Percentiles rank a stretch among this genome's conserved stretches.
Conservation (phyloP, 2,888 invertebrate species). For the Ennomos quercinarius region DNA sequence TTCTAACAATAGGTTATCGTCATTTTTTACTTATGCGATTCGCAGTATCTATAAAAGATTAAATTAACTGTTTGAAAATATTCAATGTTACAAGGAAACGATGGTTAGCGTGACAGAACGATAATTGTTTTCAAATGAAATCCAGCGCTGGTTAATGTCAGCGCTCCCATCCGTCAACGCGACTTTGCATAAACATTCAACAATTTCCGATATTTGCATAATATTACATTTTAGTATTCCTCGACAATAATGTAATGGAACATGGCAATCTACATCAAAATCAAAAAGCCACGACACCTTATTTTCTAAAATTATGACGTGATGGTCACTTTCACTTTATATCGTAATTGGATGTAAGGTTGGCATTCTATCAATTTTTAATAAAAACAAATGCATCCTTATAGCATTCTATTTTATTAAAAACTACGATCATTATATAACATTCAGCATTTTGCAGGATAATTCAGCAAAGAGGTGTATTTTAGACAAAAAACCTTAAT, state of each 20-base stretch:
- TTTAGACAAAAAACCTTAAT: no score
- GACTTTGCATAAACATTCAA: slow-evolving; percentile 50
- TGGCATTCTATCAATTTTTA: no score
- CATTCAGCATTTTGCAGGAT: no score
- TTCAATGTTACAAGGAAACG: slow-evolving; percentile 23
- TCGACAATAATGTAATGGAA: neutral
- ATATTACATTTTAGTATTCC: slow-evolving; percentile 28
- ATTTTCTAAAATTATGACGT: no score
- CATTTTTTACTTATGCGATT: slow-evolving; percentile 8
- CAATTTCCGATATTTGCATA: slow-evolving; percentile 43
- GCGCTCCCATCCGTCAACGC: slow-evolving; percentile 48
- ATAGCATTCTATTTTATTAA: no score
- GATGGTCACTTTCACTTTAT: no score
- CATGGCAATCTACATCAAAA: neutral
- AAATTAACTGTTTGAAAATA: slow-evolving; percentile 22
- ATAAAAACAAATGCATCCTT: no score
- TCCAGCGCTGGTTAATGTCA: slow-evolving; percentile 48
- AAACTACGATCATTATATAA: no score
- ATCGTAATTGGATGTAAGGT: no score
- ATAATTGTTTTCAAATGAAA: slow-evolving; percentile 63
- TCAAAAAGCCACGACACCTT: neutral
- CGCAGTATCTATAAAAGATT: slow-evolving; percentile 9
- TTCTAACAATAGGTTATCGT: slow-evolving; percentile 7
- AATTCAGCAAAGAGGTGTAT: no score
- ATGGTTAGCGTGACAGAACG: slow-evolving; percentile 51